These are phyloP conservation scores for Morbakka virulenta DNA, from an alignment of 30 jellyfish, hydroid and myxozoan species.

Conservation along the genomic window DNA sequence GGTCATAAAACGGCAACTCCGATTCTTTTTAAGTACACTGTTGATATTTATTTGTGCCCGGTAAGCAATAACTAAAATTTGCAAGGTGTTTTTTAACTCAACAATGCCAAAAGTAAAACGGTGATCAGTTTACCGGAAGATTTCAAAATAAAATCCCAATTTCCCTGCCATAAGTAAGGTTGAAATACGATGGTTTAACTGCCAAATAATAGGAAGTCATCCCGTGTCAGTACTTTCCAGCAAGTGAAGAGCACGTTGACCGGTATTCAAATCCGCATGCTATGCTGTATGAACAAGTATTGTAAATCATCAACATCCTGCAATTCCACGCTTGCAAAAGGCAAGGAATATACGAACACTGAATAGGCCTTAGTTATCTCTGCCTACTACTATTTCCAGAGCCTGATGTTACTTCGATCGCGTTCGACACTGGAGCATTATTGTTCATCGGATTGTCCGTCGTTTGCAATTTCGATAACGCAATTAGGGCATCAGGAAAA, in stretches of 20 bases:
- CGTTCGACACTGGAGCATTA: slow-evolving; percentile 37
- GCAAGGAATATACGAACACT: neutral
- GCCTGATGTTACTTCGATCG: slow-evolving; percentile 42
- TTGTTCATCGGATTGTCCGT: slow-evolving; percentile 45
- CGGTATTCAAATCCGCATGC: neutral
- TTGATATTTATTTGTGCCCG: no score
- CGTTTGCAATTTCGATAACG: slow-evolving; percentile 91
- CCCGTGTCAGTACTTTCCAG: neutral
- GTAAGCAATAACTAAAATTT: neutral
- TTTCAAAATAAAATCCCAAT: neutral
- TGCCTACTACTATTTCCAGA: neutral
- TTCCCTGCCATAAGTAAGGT: neutral
- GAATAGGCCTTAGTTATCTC: neutral
- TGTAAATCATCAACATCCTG: neutral
- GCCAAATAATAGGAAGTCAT: neutral
- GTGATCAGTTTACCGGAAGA: neutral
- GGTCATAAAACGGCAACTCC: no score
- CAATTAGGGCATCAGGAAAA: slow-evolving; percentile 97
- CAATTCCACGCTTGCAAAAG: neutral
- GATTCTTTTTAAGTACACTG: no score
- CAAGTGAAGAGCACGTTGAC: neutral
- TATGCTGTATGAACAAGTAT: neutral
- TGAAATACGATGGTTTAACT: neutral
- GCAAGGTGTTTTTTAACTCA: neutral
- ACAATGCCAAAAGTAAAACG: neutral